Conservation (phyloP, 2,113 vertebrate genomes). For the Tachycineta bicolor region DNA sequence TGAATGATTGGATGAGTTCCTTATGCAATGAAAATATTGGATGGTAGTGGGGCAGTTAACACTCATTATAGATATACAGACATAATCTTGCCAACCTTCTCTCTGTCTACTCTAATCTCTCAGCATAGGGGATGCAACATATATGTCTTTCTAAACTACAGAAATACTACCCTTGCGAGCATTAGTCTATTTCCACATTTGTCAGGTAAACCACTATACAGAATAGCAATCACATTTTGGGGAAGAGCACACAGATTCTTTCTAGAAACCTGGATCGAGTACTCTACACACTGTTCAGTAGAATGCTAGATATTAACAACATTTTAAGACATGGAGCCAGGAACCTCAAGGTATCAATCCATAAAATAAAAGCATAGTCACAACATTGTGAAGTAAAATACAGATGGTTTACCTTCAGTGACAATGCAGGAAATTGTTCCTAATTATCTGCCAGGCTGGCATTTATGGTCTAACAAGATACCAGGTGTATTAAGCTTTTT, state of each 20-base stretch:
- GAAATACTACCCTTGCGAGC: neutral
- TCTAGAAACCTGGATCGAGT: neutral
- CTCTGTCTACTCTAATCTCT: neutral
- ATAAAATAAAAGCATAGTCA: neutral
- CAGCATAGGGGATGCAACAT: neutral
- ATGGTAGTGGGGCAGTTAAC: neutral
- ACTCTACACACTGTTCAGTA: neutral
- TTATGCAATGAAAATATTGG: neutral
- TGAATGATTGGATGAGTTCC: neutral
- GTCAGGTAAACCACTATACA: neutral
- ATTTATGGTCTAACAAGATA: neutral
- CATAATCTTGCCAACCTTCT: neutral
- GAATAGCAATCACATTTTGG: neutral
- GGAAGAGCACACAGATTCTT: neutral
- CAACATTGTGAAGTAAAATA: neutral
- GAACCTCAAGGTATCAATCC: neutral
- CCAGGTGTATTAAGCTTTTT: neutral
- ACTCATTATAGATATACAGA: neutral
- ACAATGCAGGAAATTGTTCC: neutral
- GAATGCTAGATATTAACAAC: neutral
- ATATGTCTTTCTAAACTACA: neutral
- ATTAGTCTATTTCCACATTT: neutral
- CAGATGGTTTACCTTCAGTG: neutral
- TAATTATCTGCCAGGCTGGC: neutral
- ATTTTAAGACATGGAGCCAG: neutral